Percentiles rank a stretch among this genome's conserved stretches.
Conservation (phyloP, 2,113 vertebrate species). For the Aleadryas rufinucha region DNA sequence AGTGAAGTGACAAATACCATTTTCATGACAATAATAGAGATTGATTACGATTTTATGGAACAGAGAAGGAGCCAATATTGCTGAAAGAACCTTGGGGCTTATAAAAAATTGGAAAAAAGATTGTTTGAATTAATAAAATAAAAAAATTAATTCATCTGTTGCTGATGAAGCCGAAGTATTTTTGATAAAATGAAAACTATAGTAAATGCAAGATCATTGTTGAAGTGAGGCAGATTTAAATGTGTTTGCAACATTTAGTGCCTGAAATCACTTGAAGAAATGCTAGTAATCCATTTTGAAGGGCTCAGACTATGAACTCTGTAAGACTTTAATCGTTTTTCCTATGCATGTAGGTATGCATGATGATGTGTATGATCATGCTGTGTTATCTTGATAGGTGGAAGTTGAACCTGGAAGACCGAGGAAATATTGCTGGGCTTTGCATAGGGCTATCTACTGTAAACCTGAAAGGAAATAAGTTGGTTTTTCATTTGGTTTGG, state of each 20-base stretch:
- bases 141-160: conserved; percentile 68
- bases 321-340: background rate
- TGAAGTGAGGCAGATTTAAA: conserved; percentile 19
- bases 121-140: conserved; percentile 70
- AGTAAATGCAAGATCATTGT: background rate
- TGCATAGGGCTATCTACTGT: background rate
- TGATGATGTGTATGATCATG: background rate
- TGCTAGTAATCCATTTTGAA: background rate
- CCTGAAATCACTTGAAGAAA: conserved; percentile 31
- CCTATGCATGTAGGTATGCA: background rate
- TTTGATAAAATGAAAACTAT: conserved; percentile 8
- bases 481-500: background rate
- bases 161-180: conserved; percentile 53
- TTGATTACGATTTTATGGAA: conserved; percentile 77
- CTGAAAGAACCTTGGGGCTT: conserved; percentile 52
- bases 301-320: background rate
- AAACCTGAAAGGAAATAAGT: background rate
- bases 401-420: background rate
- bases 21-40: conserved; percentile 81
- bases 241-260: background rate
- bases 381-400: background rate
- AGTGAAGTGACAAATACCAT: conserved; percentile 78
- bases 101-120: conserved; percentile 63
- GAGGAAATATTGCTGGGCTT: background rate
- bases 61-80: conserved; percentile 45